Conservation (phyloP, 2,113 vertebrate species). For the Microtus pennsylvanicus region DNA sequence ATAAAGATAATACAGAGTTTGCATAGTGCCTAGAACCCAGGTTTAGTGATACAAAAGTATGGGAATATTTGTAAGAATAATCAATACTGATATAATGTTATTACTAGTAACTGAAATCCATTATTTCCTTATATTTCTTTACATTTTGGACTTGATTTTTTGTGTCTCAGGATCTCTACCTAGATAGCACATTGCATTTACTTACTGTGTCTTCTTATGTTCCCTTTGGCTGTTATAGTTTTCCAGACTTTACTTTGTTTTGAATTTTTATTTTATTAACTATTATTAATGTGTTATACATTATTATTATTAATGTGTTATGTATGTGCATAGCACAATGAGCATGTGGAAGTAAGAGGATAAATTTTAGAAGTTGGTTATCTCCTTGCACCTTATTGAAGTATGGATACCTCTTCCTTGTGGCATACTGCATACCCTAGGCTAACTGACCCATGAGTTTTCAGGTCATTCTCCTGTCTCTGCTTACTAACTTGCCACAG, state of each 20-base stretch:
- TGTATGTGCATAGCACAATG: neutral
- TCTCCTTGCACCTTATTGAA: neutral
- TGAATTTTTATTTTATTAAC: neutral
- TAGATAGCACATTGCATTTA: neutral
- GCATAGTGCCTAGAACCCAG: neutral
- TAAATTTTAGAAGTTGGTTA: neutral
- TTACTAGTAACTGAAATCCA: neutral
- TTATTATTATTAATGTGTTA: neutral
- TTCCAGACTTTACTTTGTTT: neutral
- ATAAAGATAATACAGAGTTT: neutral
- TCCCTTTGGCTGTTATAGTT: neutral
- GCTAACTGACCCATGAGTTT: neutral
- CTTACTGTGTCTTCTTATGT: neutral
- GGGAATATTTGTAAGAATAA: conserved; percentile 1
- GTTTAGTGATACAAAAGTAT: neutral
- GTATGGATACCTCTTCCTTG: too few relatives aligned
- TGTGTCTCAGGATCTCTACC: neutral
- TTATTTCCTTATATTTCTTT: neutral
- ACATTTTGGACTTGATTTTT: neutral
- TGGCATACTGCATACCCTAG: neutral
- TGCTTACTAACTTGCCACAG: neutral
- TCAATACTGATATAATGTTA: neutral
- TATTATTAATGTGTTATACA: neutral
- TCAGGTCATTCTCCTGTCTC: neutral
- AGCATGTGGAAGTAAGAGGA: neutral